These are phyloP conservation scores for Phenacoccus solenopsis DNA, from an alignment of 1,140 invertebrate genomes.

Conservation along the genomic window DNA sequence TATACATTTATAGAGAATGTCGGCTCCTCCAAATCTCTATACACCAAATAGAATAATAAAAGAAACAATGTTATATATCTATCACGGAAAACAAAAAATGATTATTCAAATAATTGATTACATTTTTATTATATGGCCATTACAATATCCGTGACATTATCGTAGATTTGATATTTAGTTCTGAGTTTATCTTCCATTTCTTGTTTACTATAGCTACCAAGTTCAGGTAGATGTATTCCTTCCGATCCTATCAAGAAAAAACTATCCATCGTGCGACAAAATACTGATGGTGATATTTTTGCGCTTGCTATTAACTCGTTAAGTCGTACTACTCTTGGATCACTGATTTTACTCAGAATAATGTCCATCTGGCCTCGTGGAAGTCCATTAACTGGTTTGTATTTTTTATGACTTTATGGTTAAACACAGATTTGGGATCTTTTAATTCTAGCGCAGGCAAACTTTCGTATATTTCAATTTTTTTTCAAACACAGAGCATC, in stretches of 20 bases:
- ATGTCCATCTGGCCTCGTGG: slow-evolving; percentile 3
- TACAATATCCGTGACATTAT: too few relatives aligned
- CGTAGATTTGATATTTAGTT: too few relatives aligned
- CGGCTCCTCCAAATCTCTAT: too few relatives aligned
- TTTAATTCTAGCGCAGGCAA: background rate
- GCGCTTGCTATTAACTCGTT: background rate
- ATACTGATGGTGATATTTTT: background rate
- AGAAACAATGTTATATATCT: too few relatives aligned
- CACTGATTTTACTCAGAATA: background rate
- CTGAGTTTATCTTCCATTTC: too few relatives aligned
- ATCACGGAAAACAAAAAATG: too few relatives aligned
- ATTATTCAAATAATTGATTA: too few relatives aligned
- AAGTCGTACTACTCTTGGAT: background rate
- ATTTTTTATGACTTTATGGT: background rate
- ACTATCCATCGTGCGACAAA: background rate
- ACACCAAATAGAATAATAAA: too few relatives aligned
- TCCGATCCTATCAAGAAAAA: background rate
- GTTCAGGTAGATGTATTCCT: too few relatives aligned
- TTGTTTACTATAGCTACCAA: too few relatives aligned
- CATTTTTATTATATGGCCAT: too few relatives aligned
- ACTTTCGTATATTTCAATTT: background rate
- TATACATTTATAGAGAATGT: too few relatives aligned
- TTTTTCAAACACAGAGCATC: background rate
- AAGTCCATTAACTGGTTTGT: background rate
- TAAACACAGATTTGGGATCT: background rate